Percentiles rank a stretch among this genome's conserved stretches.
These are phyloP conservation scores for Chironex yamaguchii DNA, from an alignment of 30 jellyfish, hydroid and myxozoan genomes.

Conservation along the genomic window DNA sequence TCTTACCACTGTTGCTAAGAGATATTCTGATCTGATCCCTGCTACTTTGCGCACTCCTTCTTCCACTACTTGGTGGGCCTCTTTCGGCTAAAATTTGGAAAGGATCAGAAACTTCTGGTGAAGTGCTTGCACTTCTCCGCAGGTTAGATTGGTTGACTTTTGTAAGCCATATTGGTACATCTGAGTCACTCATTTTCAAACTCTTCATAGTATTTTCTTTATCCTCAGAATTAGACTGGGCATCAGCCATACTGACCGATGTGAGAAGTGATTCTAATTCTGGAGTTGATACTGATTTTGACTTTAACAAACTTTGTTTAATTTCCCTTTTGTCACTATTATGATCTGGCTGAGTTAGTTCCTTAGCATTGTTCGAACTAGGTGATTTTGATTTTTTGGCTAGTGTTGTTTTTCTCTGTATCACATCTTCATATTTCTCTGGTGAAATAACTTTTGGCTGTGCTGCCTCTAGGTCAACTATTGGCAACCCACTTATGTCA, in stretches of 20 bases:
- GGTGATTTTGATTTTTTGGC: not conserved
- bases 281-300: not conserved
- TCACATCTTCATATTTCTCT: not conserved
- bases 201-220: not conserved
- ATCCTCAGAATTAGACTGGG: not conserved
- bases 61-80: slow-evolving; percentile 66
- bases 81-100: not conserved
- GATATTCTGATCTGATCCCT: not conserved
- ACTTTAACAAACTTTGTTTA: not conserved
- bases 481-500: not conserved
- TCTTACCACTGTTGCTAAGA: not conserved
- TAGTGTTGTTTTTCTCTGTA: not conserved
- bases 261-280: not conserved
- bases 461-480: not conserved
- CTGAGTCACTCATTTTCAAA: not conserved
- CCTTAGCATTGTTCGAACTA: not conserved
- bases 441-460: not conserved
- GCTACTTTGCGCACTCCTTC: slow-evolving; percentile 26
- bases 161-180: not conserved
- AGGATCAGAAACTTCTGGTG: not conserved
- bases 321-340: not conserved
- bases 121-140: not conserved
- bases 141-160: not conserved
- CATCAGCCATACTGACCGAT: not conserved
- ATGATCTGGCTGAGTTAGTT: too few species aligned